Evolutionary conservation across 2,113 vertebrate genomes (phyloP).

Genomic region (Thymallus thymallus): DNA sequence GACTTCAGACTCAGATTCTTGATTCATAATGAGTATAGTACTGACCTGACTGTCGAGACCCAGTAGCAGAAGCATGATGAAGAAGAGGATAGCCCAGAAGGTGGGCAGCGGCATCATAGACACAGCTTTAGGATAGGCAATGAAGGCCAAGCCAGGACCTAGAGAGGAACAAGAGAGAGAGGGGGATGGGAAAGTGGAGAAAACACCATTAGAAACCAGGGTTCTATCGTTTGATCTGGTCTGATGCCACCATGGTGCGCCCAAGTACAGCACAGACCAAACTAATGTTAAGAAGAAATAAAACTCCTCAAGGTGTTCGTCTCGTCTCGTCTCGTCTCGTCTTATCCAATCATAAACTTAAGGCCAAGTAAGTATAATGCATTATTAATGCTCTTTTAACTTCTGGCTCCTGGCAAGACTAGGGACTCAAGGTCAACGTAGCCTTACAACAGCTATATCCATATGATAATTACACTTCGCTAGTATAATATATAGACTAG

Average conservation of each 20-base stretch:
- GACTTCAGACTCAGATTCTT: no score
- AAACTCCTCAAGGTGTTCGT: neutral
- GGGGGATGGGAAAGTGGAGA: conserved; percentile 41
- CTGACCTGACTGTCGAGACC: conserved; percentile 99
- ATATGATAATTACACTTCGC: neutral
- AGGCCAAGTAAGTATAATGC: neutral
- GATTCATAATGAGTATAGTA: neutral
- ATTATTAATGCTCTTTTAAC: neutral
- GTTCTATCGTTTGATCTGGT: conserved; percentile 47
- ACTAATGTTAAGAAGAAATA: conserved; percentile 11
- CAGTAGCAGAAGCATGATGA: conserved; percentile 98
- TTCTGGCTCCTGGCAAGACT: neutral
- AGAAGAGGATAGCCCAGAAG: conserved; percentile 97
- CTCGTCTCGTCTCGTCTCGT: neutral
- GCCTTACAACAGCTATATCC: neutral
- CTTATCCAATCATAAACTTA: neutral
- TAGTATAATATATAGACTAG: neutral
- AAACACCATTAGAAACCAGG: conserved; percentile 43
- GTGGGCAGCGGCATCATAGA: conserved; percentile 98
- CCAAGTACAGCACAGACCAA: conserved; percentile 44
- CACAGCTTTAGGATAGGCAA: conserved; percentile 98
- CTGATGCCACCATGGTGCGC: conserved; percentile 43
- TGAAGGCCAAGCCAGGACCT: conserved; percentile 98
- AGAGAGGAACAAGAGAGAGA: conserved; percentile 47
- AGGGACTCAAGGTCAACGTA: neutral